These are phyloP conservation scores for Matsumurasca onukii DNA, from an alignment of 1,140 invertebrate genomes.

Conservation along the genomic window DNA sequence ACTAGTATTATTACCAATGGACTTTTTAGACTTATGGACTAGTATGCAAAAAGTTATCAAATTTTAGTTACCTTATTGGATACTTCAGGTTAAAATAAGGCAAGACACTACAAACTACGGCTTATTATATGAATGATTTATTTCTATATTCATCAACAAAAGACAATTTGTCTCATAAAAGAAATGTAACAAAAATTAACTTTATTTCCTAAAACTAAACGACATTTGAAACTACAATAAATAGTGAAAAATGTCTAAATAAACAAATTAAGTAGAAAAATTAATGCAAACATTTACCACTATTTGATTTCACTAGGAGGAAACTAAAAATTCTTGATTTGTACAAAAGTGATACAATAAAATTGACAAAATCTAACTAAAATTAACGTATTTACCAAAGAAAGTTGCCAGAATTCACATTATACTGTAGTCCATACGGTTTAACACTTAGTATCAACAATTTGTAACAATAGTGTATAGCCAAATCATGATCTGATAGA, in stretches of 20 bases:
- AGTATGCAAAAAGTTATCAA: neutral
- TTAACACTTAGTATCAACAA: constrained; percentile 19
- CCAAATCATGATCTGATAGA: neutral
- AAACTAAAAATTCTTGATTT: neutral
- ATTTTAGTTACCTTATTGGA: neutral
- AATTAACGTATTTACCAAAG: neutral
- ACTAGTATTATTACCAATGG: neutral
- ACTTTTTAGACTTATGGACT: neutral
- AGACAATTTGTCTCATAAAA: constrained; percentile 7
- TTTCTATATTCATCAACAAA: constrained; percentile 25
- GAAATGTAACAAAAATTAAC: neutral
- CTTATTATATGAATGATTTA: constrained; percentile 20
- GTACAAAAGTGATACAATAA: neutral
- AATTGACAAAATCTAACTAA: neutral
- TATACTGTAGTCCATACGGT: neutral
- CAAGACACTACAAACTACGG: neutral
- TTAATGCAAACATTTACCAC: neutral
- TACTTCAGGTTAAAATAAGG: neutral
- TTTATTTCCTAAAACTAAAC: neutral
- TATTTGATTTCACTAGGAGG: neutral
- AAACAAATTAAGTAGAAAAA: neutral
- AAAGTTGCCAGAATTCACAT: neutral
- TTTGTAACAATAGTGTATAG: constrained; percentile 15
- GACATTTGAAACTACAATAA: neutral
- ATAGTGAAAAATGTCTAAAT: neutral